Evolutionary conservation across 1,140 invertebrate species (phyloP), one percentile per base, ranked within the genome.

Genomic region (Drosophila orena): DNA sequence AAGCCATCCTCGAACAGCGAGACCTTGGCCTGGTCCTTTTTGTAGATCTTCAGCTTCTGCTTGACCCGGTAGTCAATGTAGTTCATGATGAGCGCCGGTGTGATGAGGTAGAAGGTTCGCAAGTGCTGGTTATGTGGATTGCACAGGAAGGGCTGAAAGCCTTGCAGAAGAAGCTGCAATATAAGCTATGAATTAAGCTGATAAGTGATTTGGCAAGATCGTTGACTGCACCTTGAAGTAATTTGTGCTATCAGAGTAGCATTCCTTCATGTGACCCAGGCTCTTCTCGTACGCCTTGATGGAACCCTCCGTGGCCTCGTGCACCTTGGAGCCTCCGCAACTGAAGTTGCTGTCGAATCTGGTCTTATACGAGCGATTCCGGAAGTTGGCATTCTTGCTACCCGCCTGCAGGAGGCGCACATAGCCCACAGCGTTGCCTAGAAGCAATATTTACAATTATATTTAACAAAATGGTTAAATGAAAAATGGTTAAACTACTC

Each of bases 1-100:
- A 99, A 99, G 37, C 99, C 99, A 93, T 99, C 99, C 93, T 99
- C 98, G 92, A 99, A 99, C 4, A 97, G 95, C 2, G 88, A 69
- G 59, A 97, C 96, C 24, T 96, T 97, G 14, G 94, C 92, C 91
- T 96, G 96, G 81, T 97, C 97, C 53, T 91, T 92, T 42, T 92
- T 92, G 76, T 94, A 95, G 93, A 99, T 95, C 92, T 98, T 97
- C 79, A 99, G 97, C 92, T 99, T 99, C 77, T 96, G 97, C 17
- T 96, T 95, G 52, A 99, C 95, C 22, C 97, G 96, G 91, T 99
- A 96, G 90, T 99, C 98, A 12, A 99, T 95, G 93, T 97, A 99
- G 92, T 99, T 99, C 53, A 99, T 93, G 4, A 97, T 99, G 73
- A 99, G 92, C 6, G 98, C 96, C 27, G 99, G 98, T 43, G 99